phyloP scores from a whole-genome alignment of 2,113 vertebrate species.

The Morphnarchus princeps region DNA sequence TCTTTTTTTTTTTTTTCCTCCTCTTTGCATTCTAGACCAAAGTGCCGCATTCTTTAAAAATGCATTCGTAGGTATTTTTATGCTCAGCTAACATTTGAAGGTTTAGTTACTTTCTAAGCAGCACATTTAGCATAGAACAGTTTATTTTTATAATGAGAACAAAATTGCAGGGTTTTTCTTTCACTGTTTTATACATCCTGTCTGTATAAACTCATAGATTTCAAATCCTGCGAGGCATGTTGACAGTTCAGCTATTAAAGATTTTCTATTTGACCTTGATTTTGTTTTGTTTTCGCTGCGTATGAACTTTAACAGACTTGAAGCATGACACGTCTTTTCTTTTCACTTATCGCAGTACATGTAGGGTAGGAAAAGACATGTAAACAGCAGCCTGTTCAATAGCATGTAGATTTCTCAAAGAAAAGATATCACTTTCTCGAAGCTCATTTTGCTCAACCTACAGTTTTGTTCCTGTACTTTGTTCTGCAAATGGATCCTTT shows the following conservation, averaged over 20 bases:
- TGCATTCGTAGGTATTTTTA: background rate
- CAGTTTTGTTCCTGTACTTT: conserved; percentile 6
- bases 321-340: conserved; percentile 9
- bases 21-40: background rate
- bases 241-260: conserved; percentile 19
- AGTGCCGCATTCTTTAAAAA: background rate
- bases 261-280: conserved; percentile 58
- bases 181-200: background rate
- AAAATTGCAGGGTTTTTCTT: background rate
- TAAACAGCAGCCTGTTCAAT: conserved; percentile 10
- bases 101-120: background rate
- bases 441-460: background rate
- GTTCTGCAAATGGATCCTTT: conserved; percentile 32
- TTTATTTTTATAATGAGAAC: conserved; percentile 29
- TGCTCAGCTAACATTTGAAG: background rate
- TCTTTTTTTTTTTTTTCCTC: background rate
- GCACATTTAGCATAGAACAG: background rate
- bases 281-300: conserved; percentile 34
- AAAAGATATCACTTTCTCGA: background rate
- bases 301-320: conserved; percentile 62
- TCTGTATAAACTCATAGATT: background rate
- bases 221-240: background rate
- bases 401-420: background rate
- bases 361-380: background rate
- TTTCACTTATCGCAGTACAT: background rate